Conservation (phyloP, 2,797 vertebrate species). For the Mionectes olivaceus region DNA sequence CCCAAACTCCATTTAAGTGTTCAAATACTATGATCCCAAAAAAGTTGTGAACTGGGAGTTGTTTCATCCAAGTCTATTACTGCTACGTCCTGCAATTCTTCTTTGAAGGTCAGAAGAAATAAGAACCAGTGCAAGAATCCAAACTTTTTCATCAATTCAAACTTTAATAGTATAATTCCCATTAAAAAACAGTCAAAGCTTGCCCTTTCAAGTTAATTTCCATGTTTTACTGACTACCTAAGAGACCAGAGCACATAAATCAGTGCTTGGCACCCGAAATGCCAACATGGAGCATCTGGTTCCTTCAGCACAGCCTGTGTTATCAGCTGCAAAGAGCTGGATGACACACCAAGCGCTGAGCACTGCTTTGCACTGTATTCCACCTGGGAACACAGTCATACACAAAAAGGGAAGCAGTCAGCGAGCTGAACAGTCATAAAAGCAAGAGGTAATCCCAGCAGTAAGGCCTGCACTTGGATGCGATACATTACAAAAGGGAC, state of each 20-base stretch:
- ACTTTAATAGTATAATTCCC: slow-evolving; percentile 13
- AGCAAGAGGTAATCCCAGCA: not conserved
- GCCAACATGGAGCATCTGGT: not conserved
- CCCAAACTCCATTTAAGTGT: not conserved
- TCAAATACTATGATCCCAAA: not conserved
- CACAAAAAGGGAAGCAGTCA: not conserved
- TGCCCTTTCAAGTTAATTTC: not conserved
- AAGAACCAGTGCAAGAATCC: not conserved
- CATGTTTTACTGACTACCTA: not conserved
- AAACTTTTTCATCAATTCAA: not conserved
- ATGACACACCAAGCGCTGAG: not conserved
- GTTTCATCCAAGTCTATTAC: not conserved
- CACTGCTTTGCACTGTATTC: not conserved
- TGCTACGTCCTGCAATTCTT: not conserved
- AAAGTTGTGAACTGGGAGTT: not conserved
- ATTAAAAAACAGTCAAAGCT: not conserved
- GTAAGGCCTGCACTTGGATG: not conserved
- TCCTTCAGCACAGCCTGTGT: not conserved
- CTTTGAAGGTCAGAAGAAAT: slow-evolving; percentile 7
- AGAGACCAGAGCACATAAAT: not conserved
- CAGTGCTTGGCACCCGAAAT: not conserved
- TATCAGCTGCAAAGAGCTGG: not conserved
- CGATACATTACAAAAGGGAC: not conserved
- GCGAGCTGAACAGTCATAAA: not conserved
- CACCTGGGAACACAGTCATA: not conserved